Conservation (phyloP, 2,113 vertebrate genomes). For the Sula dactylatra region DNA sequence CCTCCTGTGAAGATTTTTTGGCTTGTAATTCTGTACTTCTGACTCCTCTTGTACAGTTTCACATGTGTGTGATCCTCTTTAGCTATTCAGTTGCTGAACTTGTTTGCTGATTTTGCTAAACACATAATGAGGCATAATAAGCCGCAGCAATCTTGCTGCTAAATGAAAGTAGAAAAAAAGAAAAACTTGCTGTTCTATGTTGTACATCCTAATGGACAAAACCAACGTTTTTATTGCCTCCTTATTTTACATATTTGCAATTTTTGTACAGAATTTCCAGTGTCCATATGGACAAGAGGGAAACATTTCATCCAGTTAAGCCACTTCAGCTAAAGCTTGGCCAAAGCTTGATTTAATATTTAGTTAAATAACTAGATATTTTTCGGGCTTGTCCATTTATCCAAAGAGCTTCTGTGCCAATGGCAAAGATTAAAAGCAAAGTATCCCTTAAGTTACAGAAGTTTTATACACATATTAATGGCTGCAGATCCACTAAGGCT, state of each 20-base stretch:
- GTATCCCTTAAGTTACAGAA: not conserved
- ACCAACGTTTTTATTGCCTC: not conserved
- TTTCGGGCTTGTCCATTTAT: not conserved
- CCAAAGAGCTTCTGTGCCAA: not conserved
- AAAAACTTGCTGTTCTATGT: not conserved
- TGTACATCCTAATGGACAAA: not conserved
- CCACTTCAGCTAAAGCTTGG: not conserved
- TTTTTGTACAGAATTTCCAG: not conserved
- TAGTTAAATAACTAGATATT: not conserved
- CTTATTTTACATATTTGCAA: not conserved
- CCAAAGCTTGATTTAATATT: not conserved
- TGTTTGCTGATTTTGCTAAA: constrained; percentile 30
- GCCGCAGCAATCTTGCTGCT: not conserved
- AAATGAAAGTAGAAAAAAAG: not conserved
- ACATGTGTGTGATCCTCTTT: not conserved
- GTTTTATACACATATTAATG: not conserved
- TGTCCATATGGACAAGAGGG: not conserved
- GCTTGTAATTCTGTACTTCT: not conserved
- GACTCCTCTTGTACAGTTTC: not conserved
- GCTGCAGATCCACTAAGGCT: not conserved
- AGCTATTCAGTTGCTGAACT: not conserved
- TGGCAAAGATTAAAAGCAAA: not conserved
- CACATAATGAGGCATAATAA: not conserved
- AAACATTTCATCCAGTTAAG: not conserved
- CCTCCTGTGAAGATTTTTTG: not conserved